Evolutionary conservation across 2,888 invertebrate genomes (phyloP).

Genomic region (Oconnorella tubifera): DNA sequence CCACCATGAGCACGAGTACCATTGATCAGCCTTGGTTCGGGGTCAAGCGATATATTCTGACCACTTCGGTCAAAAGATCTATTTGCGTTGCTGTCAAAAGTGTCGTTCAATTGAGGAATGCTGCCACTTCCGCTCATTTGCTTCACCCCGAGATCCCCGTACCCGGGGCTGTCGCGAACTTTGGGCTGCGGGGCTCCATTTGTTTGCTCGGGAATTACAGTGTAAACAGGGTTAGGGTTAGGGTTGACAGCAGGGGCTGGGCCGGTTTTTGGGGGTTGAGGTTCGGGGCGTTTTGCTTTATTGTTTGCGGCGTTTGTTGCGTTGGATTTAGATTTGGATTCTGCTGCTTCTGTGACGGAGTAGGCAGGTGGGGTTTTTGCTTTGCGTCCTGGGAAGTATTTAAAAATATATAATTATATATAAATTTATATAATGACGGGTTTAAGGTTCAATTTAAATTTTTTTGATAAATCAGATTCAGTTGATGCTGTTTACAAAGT

Average conservation of each 20-base stretch:
- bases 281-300: background rate
- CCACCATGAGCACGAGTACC: no score
- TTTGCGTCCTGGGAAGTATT: background rate
- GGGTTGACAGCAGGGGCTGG: background rate
- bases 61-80: no score
- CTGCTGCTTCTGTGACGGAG: background rate
- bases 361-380: background rate
- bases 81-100: constrained; percentile 8
- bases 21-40: no score
- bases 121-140: constrained; percentile 14
- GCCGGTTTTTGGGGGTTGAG: background rate
- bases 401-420: no score
- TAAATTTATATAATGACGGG: no score
- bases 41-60: no score
- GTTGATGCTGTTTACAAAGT: no score
- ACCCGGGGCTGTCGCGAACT: constrained; percentile 15
- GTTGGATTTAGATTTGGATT: background rate
- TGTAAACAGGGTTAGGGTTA: background rate
- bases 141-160: constrained; percentile 7
- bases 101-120: constrained; percentile 12
- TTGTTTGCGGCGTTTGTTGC: background rate
- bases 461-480: no score
- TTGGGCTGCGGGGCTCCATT: no score
- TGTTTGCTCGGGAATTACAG: no score
- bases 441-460: no score